A percentile compares a stretch with the other conserved stretches of the same genome.
phyloP scores from a whole-genome alignment of 2,113 vertebrate species.

The Pycnonotus jocosus region DNA sequence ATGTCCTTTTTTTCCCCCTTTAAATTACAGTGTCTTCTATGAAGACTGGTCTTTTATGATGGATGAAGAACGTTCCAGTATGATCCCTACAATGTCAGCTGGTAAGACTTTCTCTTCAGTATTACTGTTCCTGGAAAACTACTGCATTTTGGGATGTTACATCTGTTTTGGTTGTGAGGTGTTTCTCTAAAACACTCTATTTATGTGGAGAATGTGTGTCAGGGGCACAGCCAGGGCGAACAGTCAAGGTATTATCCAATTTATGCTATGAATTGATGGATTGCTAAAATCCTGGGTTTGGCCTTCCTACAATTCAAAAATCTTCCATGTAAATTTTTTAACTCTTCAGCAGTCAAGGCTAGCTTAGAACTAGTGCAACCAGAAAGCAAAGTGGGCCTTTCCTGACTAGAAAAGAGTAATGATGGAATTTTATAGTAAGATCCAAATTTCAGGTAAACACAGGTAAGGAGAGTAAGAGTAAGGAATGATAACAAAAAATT shows the following conservation, averaged over 20 bases:
- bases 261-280: not conserved
- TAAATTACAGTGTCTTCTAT: slow-evolving; percentile 84
- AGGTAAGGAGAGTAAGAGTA: not conserved
- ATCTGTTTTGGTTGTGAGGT: not conserved
- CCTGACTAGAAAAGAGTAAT: not conserved
- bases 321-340: not conserved
- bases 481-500: not conserved
- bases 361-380: not conserved
- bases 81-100: slow-evolving; percentile 97
- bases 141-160: not conserved
- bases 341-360: not conserved
- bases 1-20: not conserved
- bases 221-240: not conserved
- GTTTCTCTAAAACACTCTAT: not conserved
- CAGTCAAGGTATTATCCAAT: not conserved
- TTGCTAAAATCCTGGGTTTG: not conserved
- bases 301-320: not conserved
- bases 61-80: slow-evolving; percentile 94
- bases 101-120: slow-evolving; percentile 72
- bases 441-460: not conserved
- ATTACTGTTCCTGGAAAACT: not conserved
- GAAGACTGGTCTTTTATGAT: slow-evolving; percentile 97
- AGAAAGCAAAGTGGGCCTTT: not conserved
- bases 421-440: not conserved
- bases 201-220: not conserved